These are phyloP conservation scores for Bradysia coprophila DNA, from an alignment of 1,140 invertebrate species.

Conservation along the genomic window DNA sequence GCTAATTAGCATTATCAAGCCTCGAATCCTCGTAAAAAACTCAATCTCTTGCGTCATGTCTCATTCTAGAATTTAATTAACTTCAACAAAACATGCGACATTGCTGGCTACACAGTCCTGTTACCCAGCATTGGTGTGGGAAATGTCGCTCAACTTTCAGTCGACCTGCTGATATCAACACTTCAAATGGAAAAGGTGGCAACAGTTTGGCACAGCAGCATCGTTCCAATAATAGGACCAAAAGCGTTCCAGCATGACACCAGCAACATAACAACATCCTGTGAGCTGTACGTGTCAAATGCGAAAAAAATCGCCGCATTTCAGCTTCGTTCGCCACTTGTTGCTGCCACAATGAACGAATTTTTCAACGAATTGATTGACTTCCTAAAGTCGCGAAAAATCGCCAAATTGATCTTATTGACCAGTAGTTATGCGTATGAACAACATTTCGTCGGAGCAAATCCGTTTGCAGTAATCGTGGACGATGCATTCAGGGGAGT, in stretches of 20 bases:
- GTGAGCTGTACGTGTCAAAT: constrained; percentile 35
- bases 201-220: constrained; percentile 28
- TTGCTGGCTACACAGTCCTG: constrained; percentile 30
- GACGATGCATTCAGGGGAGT: constrained; percentile 13
- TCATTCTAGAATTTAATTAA: not conserved
- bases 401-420: constrained; percentile 36
- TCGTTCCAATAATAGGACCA: constrained; percentile 23
- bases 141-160: constrained; percentile 55
- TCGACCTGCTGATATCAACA: constrained; percentile 47
- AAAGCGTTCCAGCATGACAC: constrained; percentile 37
- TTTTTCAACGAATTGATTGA: constrained; percentile 33
- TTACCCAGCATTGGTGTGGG: constrained; percentile 56
- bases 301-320: constrained; percentile 35
- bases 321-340: constrained; percentile 45
- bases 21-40: no score
- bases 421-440: constrained; percentile 48
- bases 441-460: constrained; percentile 33
- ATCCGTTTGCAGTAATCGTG: constrained; percentile 32
- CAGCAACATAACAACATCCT: not conserved
- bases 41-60: no score
- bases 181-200: constrained; percentile 35
- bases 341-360: constrained; percentile 27
- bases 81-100: constrained; percentile 10
- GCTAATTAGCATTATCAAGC: no score
- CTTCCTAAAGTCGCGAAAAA: constrained; percentile 27